Percentiles rank a stretch among this genome's conserved stretches.
phyloP scores from a whole-genome alignment of 2,797 vertebrate genomes.

The Ispidina picta region DNA sequence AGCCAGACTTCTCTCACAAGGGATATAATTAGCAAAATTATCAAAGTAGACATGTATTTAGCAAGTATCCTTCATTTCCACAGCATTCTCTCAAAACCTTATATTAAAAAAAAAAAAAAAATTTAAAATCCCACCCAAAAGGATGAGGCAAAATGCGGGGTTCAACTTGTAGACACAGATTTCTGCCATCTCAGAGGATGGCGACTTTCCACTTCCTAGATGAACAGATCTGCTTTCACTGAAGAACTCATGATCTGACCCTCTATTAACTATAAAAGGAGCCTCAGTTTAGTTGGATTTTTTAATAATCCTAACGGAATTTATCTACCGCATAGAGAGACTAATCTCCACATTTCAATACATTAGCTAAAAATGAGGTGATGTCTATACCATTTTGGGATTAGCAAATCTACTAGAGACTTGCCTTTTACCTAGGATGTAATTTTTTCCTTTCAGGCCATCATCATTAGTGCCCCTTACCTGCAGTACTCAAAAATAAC shows the following conservation, averaged over 20 bases:
- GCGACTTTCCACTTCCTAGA: neutral
- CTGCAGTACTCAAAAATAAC: conserved; percentile 28
- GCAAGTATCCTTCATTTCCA: neutral
- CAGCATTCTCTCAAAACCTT: neutral
- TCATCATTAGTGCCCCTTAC: neutral
- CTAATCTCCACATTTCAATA: conserved; percentile 33
- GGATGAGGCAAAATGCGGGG: neutral
- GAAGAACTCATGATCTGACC: conserved; percentile 23
- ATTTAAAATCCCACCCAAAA: neutral
- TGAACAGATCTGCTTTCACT: neutral
- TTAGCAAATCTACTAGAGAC: neutral
- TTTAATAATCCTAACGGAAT: conserved; percentile 46
- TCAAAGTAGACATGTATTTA: conserved; percentile 15
- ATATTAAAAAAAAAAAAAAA: neutral
- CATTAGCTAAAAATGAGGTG: conserved; percentile 16
- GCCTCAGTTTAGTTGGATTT: neutral
- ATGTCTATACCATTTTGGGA: neutral
- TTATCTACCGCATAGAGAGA: neutral
- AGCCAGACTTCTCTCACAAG: neutral
- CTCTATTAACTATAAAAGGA: neutral
- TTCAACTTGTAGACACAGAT: neutral
- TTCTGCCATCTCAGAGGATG: neutral
- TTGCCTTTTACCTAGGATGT: neutral
- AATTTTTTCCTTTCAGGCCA: neutral
- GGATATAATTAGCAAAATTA: conserved; percentile 2